Evolutionary conservation across 1,140 invertebrate genomes (phyloP).

Genomic region (Hormaphis cornu): DNA sequence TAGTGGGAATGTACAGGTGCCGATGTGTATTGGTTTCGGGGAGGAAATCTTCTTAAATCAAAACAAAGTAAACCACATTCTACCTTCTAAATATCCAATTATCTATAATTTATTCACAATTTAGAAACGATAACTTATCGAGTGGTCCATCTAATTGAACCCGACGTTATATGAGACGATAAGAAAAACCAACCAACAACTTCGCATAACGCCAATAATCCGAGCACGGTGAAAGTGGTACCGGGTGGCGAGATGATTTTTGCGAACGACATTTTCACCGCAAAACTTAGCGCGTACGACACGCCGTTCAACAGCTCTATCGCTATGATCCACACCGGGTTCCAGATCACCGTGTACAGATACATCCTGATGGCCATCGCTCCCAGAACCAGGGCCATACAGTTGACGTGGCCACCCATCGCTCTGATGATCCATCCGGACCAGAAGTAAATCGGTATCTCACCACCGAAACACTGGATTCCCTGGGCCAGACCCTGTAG

Average conservation of each 20-base stretch:
- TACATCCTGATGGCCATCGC: constrained; percentile 66
- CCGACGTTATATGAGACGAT: too few relatives aligned
- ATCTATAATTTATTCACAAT: too few relatives aligned
- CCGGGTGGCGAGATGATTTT: constrained; percentile 71
- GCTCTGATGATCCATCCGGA: constrained; percentile 70
- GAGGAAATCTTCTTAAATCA: too few relatives aligned
- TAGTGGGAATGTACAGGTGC: too few relatives aligned
- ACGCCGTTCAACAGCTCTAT: constrained; percentile 78
- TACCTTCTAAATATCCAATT: too few relatives aligned
- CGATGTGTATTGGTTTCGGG: too few relatives aligned
- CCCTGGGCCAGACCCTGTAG: constrained; percentile 67
- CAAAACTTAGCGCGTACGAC: constrained; percentile 79
- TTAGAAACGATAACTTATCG: too few relatives aligned
- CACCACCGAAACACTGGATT: constrained; percentile 73
- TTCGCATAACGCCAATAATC: constrained; percentile 59
- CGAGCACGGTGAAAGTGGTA: constrained; percentile 74
- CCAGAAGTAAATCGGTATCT: constrained; percentile 78
- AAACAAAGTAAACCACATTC: too few relatives aligned
- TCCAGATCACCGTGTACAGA: constrained; percentile 66
- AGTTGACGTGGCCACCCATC: constrained; percentile 65
- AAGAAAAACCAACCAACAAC: too few relatives aligned
- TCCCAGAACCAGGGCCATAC: constrained; percentile 69
- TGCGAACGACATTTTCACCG: constrained; percentile 80
- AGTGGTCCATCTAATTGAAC: too few relatives aligned
- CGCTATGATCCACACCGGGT: constrained; percentile 72